These are phyloP conservation scores for Drosophila engyochracea DNA, from an alignment of 2,888 invertebrate genomes.

Conservation along the genomic window DNA sequence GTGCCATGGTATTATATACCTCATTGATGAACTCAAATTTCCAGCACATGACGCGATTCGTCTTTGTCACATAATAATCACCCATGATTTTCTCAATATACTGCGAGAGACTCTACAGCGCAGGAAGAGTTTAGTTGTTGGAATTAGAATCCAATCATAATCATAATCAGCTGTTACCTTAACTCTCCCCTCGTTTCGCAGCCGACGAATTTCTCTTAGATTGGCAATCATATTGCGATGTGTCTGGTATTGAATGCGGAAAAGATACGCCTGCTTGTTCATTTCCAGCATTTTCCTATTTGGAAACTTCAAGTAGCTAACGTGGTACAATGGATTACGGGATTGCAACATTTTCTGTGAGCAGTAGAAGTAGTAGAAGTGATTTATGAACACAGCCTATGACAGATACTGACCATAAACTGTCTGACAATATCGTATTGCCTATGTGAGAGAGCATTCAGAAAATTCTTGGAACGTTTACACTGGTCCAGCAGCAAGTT, in stretches of 20 bases:
- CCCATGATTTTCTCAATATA: conserved; percentile 82
- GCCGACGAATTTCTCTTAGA: conserved; percentile 65
- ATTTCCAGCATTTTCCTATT: conserved; percentile 64
- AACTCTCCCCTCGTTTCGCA: conserved; percentile 64
- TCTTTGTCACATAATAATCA: conserved; percentile 81
- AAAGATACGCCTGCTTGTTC: conserved; percentile 69
- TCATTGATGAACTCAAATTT: conserved; percentile 84
- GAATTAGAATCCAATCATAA: conserved; percentile 27
- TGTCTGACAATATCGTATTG: conserved; percentile 78
- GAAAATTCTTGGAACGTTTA: conserved; percentile 65
- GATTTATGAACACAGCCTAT: neutral
- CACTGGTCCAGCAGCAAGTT: conserved; percentile 74
- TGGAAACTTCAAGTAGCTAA: conserved; percentile 73
- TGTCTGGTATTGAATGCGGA: conserved; percentile 82
- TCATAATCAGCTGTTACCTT: conserved; percentile 44
- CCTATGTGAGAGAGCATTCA: conserved; percentile 54
- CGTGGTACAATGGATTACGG: conserved; percentile 81
- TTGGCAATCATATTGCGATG: conserved; percentile 80
- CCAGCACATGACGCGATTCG: conserved; percentile 83
- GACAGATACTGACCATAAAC: conserved; percentile 69
- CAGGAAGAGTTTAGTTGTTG: neutral
- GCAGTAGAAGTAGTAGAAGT: neutral
- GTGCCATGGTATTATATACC: conserved; percentile 81
- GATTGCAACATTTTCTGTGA: conserved; percentile 83
- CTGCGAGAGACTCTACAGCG: conserved; percentile 26